These are phyloP conservation scores for Gadopsis marmoratus DNA, from an alignment of 2,797 vertebrate genomes.

Conservation along the genomic window DNA sequence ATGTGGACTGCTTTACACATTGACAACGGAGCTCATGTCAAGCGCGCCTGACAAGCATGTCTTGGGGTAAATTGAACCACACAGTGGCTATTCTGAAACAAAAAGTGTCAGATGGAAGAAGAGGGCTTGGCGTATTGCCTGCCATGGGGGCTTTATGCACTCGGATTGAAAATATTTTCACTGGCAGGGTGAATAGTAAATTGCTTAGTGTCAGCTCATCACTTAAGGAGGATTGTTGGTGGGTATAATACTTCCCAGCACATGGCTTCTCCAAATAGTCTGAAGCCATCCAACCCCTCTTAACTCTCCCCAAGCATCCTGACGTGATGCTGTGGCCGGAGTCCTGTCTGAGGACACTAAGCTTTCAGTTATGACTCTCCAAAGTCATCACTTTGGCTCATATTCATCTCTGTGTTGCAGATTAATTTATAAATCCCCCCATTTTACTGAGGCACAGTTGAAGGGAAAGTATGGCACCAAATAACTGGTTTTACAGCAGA, in stretches of 20 bases:
- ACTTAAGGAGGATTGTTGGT: slow-evolving; percentile 80
- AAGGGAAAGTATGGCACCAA: slow-evolving; percentile 42
- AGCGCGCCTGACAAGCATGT: slow-evolving; percentile 69
- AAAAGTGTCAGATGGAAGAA: slow-evolving; percentile 78
- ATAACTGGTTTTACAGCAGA: slow-evolving; percentile 36
- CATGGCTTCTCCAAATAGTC: slow-evolving; percentile 74
- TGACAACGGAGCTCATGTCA: slow-evolving; percentile 71
- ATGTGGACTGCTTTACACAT: slow-evolving; percentile 72
- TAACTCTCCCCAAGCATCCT: slow-evolving; percentile 64
- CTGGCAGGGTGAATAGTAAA: slow-evolving; percentile 79
- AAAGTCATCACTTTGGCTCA: slow-evolving; percentile 64
- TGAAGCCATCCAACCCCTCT: slow-evolving; percentile 65
- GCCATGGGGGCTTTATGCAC: slow-evolving; percentile 75
- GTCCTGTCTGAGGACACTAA: slow-evolving; percentile 61
- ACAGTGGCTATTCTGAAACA: slow-evolving; percentile 77
- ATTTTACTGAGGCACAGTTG: slow-evolving; percentile 41
- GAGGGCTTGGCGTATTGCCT: slow-evolving; percentile 68
- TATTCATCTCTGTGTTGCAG: slow-evolving; percentile 61
- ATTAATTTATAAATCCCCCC: slow-evolving; percentile 72
- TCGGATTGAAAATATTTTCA: slow-evolving; percentile 79
- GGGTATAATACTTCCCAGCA: slow-evolving; percentile 75
- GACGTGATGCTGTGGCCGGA: slow-evolving; percentile 49
- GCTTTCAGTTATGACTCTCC: slow-evolving; percentile 64
- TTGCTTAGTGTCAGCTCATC: slow-evolving; percentile 83
- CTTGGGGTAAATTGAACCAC: slow-evolving; percentile 74